phyloP scores from a whole-genome alignment of 2,113 vertebrate genomes.

The Catharus fuscescens region DNA sequence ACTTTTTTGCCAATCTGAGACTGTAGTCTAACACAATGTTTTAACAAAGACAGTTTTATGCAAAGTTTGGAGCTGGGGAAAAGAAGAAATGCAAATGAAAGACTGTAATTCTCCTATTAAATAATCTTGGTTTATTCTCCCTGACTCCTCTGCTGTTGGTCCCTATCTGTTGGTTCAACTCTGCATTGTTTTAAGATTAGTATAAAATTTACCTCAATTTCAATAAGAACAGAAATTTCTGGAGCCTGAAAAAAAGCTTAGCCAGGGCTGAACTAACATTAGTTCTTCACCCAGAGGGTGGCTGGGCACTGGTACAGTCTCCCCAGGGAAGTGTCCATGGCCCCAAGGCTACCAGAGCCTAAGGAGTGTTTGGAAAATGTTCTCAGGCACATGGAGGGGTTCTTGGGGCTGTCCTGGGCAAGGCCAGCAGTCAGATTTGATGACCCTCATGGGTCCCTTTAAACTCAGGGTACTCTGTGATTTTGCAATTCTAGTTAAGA shows the following conservation, averaged over 20 bases:
- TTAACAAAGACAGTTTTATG: slow-evolving; percentile 27
- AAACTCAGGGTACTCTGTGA: background rate
- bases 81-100: slow-evolving; percentile 32
- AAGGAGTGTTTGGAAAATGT: background rate
- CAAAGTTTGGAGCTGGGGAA: background rate
- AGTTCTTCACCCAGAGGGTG: background rate
- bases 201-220: background rate
- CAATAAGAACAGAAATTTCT: background rate
- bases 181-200: background rate
- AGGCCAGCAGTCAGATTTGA: background rate
- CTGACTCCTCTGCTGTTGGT: background rate
- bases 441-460: background rate
- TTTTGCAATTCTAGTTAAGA: background rate
- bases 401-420: background rate
- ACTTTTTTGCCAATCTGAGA: background rate
- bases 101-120: background rate
- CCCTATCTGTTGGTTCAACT: background rate
- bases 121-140: background rate
- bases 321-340: no score
- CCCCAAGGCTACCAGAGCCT: background rate
- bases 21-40: background rate
- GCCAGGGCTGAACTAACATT: background rate
- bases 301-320: background rate
- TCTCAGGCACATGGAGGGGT: background rate
- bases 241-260: background rate